Base-by-base conservation (phyloP, 1,140 invertebrate genomes). In the Bursaphelenchus mucronatus region DNA sequence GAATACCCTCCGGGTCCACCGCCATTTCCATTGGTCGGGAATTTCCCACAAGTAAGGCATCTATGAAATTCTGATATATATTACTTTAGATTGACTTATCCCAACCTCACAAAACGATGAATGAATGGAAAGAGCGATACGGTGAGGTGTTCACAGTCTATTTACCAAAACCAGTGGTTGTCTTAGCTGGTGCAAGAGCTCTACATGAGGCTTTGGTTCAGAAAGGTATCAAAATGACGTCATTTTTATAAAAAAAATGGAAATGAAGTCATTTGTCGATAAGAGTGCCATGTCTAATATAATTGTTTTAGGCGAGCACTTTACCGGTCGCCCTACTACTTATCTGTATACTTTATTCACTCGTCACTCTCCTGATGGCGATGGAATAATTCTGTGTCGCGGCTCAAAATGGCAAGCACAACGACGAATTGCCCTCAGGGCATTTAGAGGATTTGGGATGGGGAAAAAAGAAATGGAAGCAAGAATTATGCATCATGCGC, bases 1-100 rank as follows among this genome's bases (percentile, higher is more conserved):
- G 30, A 30, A 30, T 66, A 62, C 54, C 74, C 93, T 94, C 82
- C 85, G 95, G 67, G 94, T 97, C 19, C 97, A 93, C 8, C 84
- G 97, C 21, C 21, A 4, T 41, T 71, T 0, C 67, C 67, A 7
- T 39, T 68, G 19, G 54, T 68, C 30, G 67, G 67, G 15, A 68
- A 68, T 49, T 68, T 69, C 40, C 47, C 52, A 9, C 57, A 63
- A 13, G 63, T 64, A 17, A 4, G 30, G 9, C 44, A 19, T n/a
- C n/a, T 56, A 8, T n/a, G 0, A 15, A 1, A 61, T 39, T 7
- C 19, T 5, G 15, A 41, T 30, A 17, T 13, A 7, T 21, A 57
- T 10, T 8, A 19, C 11, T 55, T 15, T n/a, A 74, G 71, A 63
- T 75, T 19, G 70, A 75, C 62, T 40, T 63, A 7, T 40, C 59